These are phyloP conservation scores for Linyphia triangularis DNA, from an alignment of 2,888 invertebrate genomes.

Conservation along the genomic window DNA sequence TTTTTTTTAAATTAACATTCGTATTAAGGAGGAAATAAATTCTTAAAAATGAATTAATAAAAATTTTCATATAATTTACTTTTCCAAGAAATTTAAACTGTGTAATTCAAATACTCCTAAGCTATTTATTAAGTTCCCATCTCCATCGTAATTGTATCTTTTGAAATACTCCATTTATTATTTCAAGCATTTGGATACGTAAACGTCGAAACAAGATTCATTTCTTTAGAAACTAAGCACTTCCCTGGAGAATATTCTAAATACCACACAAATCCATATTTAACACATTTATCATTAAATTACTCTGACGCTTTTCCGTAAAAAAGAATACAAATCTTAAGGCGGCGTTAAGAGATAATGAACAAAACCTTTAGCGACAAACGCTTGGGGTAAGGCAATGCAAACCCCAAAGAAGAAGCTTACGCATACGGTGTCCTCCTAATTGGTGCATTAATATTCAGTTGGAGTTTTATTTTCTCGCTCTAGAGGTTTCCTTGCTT, in stretches of 20 bases:
- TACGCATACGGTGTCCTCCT: slow-evolving; percentile 12
- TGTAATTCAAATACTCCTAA: too few species aligned
- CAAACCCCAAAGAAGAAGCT: slow-evolving; percentile 25
- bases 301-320: not conserved
- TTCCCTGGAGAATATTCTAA: not conserved
- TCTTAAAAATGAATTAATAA: too few species aligned
- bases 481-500: not conserved
- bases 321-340: not conserved
- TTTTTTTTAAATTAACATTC: too few species aligned
- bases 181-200: too few species aligned
- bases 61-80: too few species aligned
- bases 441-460: slow-evolving; percentile 61
- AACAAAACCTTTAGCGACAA: slow-evolving; percentile 26
- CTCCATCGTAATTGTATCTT: too few species aligned
- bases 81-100: too few species aligned
- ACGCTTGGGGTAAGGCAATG: slow-evolving; percentile 4
- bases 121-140: too few species aligned
- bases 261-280: not conserved
- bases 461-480: slow-evolving; percentile 42
- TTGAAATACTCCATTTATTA: too few species aligned
- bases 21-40: too few species aligned
- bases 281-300: not conserved
- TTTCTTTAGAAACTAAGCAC: not conserved
- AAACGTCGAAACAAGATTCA: not conserved
- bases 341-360: not conserved